phyloP scores from a whole-genome alignment of 2,888 invertebrate species.

The Aplocera efformata region DNA sequence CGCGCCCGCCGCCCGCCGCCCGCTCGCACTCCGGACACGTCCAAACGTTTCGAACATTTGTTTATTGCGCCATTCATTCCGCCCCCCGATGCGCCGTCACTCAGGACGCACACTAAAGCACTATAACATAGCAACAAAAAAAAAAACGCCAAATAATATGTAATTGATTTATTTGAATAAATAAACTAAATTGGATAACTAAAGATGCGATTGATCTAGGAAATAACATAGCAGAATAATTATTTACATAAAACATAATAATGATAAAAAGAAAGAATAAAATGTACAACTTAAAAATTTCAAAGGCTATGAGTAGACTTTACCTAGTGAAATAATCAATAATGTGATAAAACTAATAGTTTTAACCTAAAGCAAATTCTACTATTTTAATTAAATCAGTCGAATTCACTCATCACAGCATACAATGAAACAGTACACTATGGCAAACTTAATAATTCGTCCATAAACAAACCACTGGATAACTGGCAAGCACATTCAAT shows the following conservation, averaged over 20 bases:
- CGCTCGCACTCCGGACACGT: too few relatives aligned
- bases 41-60: too few relatives aligned
- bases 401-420: conserved; percentile 56
- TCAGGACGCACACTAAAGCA: too few relatives aligned
- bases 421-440: conserved; percentile 39
- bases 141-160: conserved; percentile 55
- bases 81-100: too few relatives aligned
- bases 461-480: conserved; percentile 35
- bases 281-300: conserved; percentile 73
- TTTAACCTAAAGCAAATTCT: conserved; percentile 44
- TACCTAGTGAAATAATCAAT: conserved; percentile 39
- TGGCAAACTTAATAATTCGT: conserved; percentile 40
- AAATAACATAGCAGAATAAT: conserved; percentile 60
- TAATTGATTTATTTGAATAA: conserved; percentile 75
- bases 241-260: conserved; percentile 72
- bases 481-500: conserved; percentile 23
- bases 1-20: too few relatives aligned
- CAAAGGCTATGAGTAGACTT: conserved; percentile 42
- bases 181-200: conserved; percentile 74
- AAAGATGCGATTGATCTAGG: conserved; percentile 61
- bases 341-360: conserved; percentile 41
- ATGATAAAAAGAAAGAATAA: conserved; percentile 58
- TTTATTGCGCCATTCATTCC: too few relatives aligned
- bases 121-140: conserved; percentile 39
- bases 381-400: conserved; percentile 55